Evolutionary conservation across 2,113 vertebrate species (phyloP).

Genomic region (Falco punctatus): DNA sequence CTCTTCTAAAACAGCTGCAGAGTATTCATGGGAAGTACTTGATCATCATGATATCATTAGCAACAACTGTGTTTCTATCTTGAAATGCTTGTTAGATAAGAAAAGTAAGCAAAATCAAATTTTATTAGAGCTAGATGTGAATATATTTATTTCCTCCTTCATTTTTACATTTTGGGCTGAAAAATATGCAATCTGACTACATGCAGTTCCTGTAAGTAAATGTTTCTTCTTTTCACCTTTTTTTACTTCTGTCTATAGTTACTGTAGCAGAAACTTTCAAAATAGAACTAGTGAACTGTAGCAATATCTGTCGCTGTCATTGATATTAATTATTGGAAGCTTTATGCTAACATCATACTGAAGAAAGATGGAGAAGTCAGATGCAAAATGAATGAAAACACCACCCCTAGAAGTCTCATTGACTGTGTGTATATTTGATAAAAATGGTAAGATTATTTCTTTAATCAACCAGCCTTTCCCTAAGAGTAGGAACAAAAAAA

Average conservation of each 20-base stretch:
- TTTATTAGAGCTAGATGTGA: not conserved
- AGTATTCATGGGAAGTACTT: conserved; percentile 27
- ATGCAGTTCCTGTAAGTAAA: not conserved
- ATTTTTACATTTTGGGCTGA: not conserved
- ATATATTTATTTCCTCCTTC: not conserved
- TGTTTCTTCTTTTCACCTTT: not conserved
- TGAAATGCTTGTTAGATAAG: not conserved
- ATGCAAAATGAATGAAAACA: not conserved
- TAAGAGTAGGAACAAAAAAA: not conserved
- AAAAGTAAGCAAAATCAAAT: not conserved
- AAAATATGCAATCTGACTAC: not conserved
- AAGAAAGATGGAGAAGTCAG: not conserved
- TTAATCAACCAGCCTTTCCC: not conserved
- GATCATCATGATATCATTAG: conserved; percentile 16
- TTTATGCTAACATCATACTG: not conserved
- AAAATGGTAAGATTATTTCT: not conserved
- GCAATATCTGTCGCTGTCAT: not conserved
- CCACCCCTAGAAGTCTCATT: not conserved
- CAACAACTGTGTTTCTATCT: not conserved
- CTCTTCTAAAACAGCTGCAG: conserved; percentile 54
- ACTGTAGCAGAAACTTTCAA: not conserved
- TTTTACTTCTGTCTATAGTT: not conserved
- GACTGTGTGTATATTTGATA: not conserved
- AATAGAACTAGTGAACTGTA: not conserved
- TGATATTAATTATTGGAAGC: not conserved